Evolutionary conservation across 2,888 invertebrate species (phyloP).

Genomic region (Hipparchia semele): DNA sequence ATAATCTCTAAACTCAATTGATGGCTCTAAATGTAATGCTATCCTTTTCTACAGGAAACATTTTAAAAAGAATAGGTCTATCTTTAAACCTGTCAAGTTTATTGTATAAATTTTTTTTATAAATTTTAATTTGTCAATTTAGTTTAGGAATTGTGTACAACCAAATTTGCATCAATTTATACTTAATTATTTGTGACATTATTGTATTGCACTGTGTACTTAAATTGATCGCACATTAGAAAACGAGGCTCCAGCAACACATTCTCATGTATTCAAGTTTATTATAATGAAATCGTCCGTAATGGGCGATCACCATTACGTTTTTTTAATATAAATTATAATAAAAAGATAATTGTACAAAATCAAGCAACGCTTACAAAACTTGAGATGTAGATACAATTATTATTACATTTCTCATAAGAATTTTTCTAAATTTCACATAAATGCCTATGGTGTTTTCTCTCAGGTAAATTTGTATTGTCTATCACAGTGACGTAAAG

Average conservation of each 20-base stretch:
- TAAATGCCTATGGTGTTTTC: slow-evolving; percentile 70
- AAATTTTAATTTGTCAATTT: no score
- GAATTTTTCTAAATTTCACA: slow-evolving; percentile 54
- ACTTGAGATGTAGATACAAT: slow-evolving; percentile 51
- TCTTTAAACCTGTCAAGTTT: no score
- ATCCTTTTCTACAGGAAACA: no score
- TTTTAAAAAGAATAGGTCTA: no score
- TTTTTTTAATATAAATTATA: neutral
- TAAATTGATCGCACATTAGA: neutral
- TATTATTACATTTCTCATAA: slow-evolving; percentile 57
- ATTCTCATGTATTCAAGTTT: neutral
- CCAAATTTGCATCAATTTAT: neutral
- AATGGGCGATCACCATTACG: neutral
- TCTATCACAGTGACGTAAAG: slow-evolving; percentile 82
- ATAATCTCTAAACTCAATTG: no score
- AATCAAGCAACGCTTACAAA: slow-evolving; percentile 54
- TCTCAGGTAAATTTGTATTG: slow-evolving; percentile 74
- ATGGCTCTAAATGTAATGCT: no score
- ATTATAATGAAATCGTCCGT: neutral
- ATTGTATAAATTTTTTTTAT: no score
- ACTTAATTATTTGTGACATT: neutral
- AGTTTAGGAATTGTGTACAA: no score
- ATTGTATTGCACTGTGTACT: neutral
- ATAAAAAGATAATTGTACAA: slow-evolving; percentile 38
- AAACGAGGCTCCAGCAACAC: neutral